Evolutionary conservation across 1,140 invertebrate genomes (phyloP).

Genomic region (Dryas iulia): DNA sequence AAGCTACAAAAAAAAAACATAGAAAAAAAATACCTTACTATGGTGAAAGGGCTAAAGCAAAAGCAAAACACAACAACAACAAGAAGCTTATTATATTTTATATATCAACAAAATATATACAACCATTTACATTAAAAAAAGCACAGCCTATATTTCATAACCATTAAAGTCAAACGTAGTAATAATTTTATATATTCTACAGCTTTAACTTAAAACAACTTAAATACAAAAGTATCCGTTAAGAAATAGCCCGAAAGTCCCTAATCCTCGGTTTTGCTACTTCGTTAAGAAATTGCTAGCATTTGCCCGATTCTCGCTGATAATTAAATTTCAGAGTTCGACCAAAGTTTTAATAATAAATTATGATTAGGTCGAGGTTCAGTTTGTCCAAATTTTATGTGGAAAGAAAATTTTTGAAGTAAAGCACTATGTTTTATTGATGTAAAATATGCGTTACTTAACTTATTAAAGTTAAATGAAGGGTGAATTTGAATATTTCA

Average conservation of each 20-base stretch:
- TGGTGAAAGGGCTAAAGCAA: too few relatives aligned
- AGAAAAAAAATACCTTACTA: too few relatives aligned
- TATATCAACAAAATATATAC: too few relatives aligned
- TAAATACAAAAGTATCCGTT: neutral
- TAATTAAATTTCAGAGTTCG: conserved; percentile 29
- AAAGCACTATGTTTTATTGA: neutral
- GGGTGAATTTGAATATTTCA: neutral
- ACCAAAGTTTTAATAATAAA: conserved; percentile 28
- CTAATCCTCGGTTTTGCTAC: conserved; percentile 16
- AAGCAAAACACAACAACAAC: too few relatives aligned
- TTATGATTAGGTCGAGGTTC: conserved; percentile 19
- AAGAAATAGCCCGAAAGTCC: conserved; percentile 5
- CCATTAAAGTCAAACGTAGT: too few relatives aligned
- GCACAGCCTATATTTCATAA: too few relatives aligned
- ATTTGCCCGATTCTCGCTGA: conserved; percentile 15
- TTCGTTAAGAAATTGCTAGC: conserved; percentile 25
- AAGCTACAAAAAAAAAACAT: too few relatives aligned
- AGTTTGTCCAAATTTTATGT: neutral
- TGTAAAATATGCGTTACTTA: neutral
- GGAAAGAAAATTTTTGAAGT: neutral
- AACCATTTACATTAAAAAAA: too few relatives aligned
- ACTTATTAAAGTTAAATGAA: neutral
- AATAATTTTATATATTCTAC: neutral
- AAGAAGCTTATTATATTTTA: too few relatives aligned
- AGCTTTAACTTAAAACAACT: neutral